Evolutionary conservation across 1,140 invertebrate genomes (phyloP).

Genomic region (Bombus picipes): DNA sequence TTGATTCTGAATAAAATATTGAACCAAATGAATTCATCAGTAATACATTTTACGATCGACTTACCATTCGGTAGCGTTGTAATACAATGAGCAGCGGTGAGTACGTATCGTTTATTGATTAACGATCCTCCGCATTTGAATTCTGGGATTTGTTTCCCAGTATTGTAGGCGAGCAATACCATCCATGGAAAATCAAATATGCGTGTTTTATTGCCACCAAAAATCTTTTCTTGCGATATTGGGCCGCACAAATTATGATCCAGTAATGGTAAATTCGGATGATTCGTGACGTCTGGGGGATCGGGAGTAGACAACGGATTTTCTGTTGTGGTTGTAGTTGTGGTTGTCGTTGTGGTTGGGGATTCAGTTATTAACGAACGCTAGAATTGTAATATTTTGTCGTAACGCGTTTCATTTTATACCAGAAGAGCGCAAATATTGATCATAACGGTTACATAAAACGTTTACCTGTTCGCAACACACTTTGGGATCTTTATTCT

Average conservation of each 20-base stretch:
- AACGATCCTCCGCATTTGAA: slow-evolving; percentile 87
- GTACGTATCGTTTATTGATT: slow-evolving; percentile 86
- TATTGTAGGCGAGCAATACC: slow-evolving; percentile 84
- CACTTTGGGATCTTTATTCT: slow-evolving; percentile 82
- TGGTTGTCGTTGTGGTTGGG: not conserved
- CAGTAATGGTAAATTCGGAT: slow-evolving; percentile 84
- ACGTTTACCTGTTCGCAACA: slow-evolving; percentile 78
- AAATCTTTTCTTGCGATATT: slow-evolving; percentile 79
- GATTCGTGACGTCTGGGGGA: slow-evolving; percentile 82
- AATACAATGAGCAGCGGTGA: slow-evolving; percentile 89
- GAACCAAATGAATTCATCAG: not conserved
- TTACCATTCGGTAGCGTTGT: slow-evolving; percentile 76
- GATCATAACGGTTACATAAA: not conserved
- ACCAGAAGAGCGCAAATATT: not conserved
- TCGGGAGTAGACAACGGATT: not conserved
- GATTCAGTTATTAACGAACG: no score
- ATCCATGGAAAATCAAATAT: slow-evolving; percentile 87
- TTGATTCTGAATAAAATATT: not conserved
- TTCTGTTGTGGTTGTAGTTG: no score
- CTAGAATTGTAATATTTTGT: not conserved
- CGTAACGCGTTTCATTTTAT: not conserved
- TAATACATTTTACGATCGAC: slow-evolving; percentile 12
- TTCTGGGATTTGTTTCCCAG: slow-evolving; percentile 76
- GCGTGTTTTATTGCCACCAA: slow-evolving; percentile 84
- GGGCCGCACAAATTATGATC: slow-evolving; percentile 77